Evolutionary conservation across 2,113 vertebrate species (phyloP), one percentile per base, ranked within the genome.

Genomic region (Silurus meridionalis): DNA sequence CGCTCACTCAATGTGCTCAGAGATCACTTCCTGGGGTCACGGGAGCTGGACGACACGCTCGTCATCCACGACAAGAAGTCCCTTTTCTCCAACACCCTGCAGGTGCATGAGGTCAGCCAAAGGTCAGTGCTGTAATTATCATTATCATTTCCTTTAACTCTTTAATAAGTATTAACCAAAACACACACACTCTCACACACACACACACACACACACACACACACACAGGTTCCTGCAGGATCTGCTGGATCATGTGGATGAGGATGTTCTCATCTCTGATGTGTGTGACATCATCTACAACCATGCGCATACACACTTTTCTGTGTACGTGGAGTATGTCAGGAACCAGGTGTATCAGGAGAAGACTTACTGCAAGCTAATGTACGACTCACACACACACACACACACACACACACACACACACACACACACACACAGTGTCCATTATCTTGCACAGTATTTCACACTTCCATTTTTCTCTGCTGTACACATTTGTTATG

Each of bases 291-390:
- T 96, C 71, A 95, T 96, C 78, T 89, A 93, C 5, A 55, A 86
- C 13, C 95, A 96, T 0, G 94, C 95, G 0, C 87, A 92, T 28
- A 90, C 92, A 2, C 88, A 92, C 85, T 96, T 96, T 89, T 91
- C 92, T 0, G 93, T 94, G 71, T 96, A 95, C 37, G 93, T 94
- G 28, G 95, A 95, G 60, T 96, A 96, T 0, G 94, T 96, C 25
- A 91, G 95, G 15, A 96, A 96, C 91, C 95, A 96, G 86, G 90
- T 93, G 15, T 96, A 96, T 60, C 95, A 96, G 88, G 95, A 96
- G 82, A 94, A 95, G 88, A 95, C 93, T 5, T 95, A 95, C 88
- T 95, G 93, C 74, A 91, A 91, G 61, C 94, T 96, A 11, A 94
- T 96, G 95, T 96, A 89, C 92, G 95, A 82, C 46, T 75, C 23